Conservation (phyloP, 2,888 invertebrate species). For the Drosophila nr. perissopoda region DNA sequence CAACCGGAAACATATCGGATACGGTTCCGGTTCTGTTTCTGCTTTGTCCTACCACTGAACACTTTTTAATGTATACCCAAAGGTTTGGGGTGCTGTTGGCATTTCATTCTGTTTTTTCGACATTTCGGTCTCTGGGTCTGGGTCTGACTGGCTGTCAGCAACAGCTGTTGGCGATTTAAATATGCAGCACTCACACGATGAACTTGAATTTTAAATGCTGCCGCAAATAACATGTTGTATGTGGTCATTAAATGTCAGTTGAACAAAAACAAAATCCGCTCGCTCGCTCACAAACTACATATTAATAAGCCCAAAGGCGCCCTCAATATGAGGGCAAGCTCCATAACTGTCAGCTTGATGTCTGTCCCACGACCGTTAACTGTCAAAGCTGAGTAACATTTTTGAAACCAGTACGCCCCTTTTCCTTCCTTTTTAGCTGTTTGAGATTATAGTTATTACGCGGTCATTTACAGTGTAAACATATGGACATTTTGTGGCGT, state of each 20-base stretch:
- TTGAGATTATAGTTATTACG: neutral
- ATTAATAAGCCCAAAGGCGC: constrained; percentile 38
- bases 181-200: constrained; percentile 52
- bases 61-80: constrained; percentile 26
- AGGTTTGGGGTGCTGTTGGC: neutral
- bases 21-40: constrained; percentile 26
- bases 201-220: constrained; percentile 75
- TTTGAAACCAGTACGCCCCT: constrained; percentile 2
- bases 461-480: neutral
- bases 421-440: neutral
- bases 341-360: constrained; percentile 50
- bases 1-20: constrained; percentile 45
- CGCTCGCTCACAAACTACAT: constrained; percentile 29
- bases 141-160: constrained; percentile 58
- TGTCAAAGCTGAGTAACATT: constrained; percentile 19
- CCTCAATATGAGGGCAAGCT: constrained; percentile 9
- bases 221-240: constrained; percentile 67
- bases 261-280: constrained; percentile 54
- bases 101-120: neutral
- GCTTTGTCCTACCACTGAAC: constrained; percentile 18
- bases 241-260: constrained; percentile 76
- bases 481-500: neutral
- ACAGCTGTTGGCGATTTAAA: constrained; percentile 62
- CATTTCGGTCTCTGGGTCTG: neutral
- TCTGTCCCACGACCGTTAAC: constrained; percentile 24